These are phyloP conservation scores for Digitonthophagus gazella DNA, from an alignment of 2,888 invertebrate genomes.

Conservation along the genomic window DNA sequence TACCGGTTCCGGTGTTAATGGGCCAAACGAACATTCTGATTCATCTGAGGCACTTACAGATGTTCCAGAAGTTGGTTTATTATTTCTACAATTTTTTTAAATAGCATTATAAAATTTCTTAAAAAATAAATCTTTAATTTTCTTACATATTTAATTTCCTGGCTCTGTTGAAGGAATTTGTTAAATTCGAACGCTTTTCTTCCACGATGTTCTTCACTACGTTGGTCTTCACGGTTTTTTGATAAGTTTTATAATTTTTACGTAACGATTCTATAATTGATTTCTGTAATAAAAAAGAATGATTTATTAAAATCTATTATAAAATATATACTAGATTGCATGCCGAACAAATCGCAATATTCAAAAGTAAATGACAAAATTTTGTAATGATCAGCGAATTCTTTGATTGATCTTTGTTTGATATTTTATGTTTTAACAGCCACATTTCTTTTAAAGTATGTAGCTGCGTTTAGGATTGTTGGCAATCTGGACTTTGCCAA, in stretches of 20 bases:
- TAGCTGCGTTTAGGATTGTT: no score
- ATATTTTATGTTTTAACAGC: no score
- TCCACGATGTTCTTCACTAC: constrained; percentile 44
- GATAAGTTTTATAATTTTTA: constrained; percentile 44
- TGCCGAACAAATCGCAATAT: no score
- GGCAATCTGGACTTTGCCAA: no score
- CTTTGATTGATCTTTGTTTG: no score
- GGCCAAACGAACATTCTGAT: constrained; percentile 41
- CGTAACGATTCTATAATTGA: constrained; percentile 44
- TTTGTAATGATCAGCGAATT: no score
- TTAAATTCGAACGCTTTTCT: constrained; percentile 45
- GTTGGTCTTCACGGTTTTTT: constrained; percentile 43
- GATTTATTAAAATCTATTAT: not conserved
- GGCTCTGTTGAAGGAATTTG: constrained; percentile 45
- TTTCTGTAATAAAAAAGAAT: constrained; percentile 40
- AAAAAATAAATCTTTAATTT: constrained; percentile 11
- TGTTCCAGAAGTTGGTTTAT: constrained; percentile 42
- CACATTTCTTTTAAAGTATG: no score
- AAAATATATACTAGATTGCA: not conserved
- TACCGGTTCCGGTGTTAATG: constrained; percentile 42
- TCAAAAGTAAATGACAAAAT: no score
- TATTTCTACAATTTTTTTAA: constrained; percentile 36
- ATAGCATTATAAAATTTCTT: constrained; percentile 19
- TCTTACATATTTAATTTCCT: constrained; percentile 51
- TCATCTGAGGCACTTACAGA: constrained; percentile 46